Base-by-base conservation (phyloP, 1,140 invertebrate species). In the Probaryconus sp. region DNA sequence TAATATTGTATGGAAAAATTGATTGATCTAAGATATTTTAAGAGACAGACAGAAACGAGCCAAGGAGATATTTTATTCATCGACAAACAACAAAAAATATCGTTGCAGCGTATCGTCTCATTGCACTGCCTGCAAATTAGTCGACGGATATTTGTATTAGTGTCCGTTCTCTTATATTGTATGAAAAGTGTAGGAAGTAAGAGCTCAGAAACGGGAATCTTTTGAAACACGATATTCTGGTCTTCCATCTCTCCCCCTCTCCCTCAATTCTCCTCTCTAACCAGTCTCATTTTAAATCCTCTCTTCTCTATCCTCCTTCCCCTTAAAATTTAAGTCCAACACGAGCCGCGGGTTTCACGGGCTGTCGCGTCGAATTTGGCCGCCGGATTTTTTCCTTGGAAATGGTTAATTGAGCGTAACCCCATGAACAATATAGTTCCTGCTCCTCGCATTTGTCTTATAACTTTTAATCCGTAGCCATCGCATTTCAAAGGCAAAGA, bases 281-380 rank as follows among this genome's bases (percentile, higher is more conserved):
- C 9, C 5, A 14, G 45, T 69, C 31, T 47, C 11, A 13, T 43
- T 5, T 17, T 17, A 20, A 55, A 20, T 40, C 43, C 67, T 55
- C 55, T 73, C 24, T 48, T 40, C 20, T 56, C 2, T 13, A 26
- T 11, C 30, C 65, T 72, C 43, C 70, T 61, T 47, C 33, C 38
- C 38, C 47, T n/a, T n/a, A n/a, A n/a, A n/a, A n/a, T n/a, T n/a
- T n/a, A n/a, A 58, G 58, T 31, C 58, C 78, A 85, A 85, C 80
- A 85, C 80, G 81, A 84, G 82, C 81, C 73, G 35, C 48, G 43
- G 58, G 73, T 77, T 85, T 88, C 72, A 88, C 85, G 78, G 80
- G 74, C 86, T 84, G 85, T 88, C 86, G 83, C 85, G 53, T 79
- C 79, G 78, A 80, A 87, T 88, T 83, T 86, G 63, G 74, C 70